Evolutionary conservation across 2,888 invertebrate genomes (phyloP), one percentile per base, ranked within the genome.

Genomic region (Gymnoscelis rufifasciata): DNA sequence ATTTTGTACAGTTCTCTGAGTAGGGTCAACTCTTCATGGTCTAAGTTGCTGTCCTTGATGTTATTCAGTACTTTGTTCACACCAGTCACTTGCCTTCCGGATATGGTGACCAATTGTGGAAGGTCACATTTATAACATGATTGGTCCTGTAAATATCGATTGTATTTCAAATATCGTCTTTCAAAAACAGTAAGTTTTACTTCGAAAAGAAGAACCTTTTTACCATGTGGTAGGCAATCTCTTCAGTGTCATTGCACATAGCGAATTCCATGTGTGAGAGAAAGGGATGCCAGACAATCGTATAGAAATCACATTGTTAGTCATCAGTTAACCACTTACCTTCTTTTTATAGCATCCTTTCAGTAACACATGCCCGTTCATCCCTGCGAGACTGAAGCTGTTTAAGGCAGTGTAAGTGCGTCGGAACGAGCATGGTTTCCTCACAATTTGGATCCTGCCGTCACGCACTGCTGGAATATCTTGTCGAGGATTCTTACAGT

Each of bases 401-500:
- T 83, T 84, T 12, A 86, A 61, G 13, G 78, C 84, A 1, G 68
- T 57, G 38, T 73, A 83, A 1, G 69, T 90, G 26, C 92, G 90
- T 8, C 81, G 68, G 80, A 92, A 92, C 0, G 60, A 82, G 47
- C 68, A 88, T 77, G 77, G 83, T 41, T 89, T 92, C 0, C 87
- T 87, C 3, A 94, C 87, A 5, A 94, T 87, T 61, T 83, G 62
- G 28, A 90, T 74, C 30, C 86, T 77, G 0, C 90, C 90, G 1
- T 90, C 89, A 2, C 77, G 75, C 7, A 92, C 60, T 14, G 89
- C 89, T 13, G 75, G 74, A 0, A 90, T 59, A 33, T 89, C 89
- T 15, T 80, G 71, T 2, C 90, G 81, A 0, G 94, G 92, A 0
- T 67, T 76, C 0, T 87, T 78, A 66, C 84, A 94, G 69, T 95